phyloP scores from a whole-genome alignment of 2,888 invertebrate species.

The Camponotus fellah region DNA sequence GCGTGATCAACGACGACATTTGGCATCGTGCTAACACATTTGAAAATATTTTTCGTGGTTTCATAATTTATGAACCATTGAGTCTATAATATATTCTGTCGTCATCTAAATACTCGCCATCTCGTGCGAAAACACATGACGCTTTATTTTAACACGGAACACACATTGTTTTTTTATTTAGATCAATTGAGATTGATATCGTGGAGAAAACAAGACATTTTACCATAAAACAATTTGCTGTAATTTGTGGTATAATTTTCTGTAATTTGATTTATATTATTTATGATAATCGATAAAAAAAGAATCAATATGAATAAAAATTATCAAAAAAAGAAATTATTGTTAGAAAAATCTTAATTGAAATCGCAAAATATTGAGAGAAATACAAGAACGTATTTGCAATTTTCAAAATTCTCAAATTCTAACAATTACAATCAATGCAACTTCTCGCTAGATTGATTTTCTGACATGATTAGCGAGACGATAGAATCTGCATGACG shows the following conservation, averaged over 20 bases:
- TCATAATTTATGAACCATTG: constrained; percentile 55
- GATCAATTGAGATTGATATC: constrained; percentile 36
- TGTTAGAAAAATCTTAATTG: neutral
- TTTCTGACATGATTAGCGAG: constrained; percentile 23
- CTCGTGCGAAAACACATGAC: constrained; percentile 50
- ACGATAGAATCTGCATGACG: constrained; percentile 16
- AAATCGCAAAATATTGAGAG: neutral
- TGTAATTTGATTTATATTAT: neutral
- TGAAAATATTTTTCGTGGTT: constrained; percentile 57
- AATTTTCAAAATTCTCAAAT: constrained; percentile 6
- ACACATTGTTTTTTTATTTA: neutral
- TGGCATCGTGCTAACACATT: constrained; percentile 40
- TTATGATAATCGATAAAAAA: neutral
- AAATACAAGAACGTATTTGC: neutral
- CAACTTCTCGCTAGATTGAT: constrained; percentile 20
- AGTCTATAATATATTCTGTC: neutral
- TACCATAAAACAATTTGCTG: neutral
- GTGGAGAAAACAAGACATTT: constrained; percentile 1
- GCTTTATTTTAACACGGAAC: constrained; percentile 35
- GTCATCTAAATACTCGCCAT: constrained; percentile 36
- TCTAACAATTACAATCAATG: neutral
- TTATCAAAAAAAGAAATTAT: neutral
- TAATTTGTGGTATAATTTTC: neutral
- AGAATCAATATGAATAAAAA: neutral
- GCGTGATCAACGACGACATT: constrained; percentile 59